Evolutionary conservation across 2,797 vertebrate genomes (phyloP).

Genomic region (Rhadinocentrus ornatus): DNA sequence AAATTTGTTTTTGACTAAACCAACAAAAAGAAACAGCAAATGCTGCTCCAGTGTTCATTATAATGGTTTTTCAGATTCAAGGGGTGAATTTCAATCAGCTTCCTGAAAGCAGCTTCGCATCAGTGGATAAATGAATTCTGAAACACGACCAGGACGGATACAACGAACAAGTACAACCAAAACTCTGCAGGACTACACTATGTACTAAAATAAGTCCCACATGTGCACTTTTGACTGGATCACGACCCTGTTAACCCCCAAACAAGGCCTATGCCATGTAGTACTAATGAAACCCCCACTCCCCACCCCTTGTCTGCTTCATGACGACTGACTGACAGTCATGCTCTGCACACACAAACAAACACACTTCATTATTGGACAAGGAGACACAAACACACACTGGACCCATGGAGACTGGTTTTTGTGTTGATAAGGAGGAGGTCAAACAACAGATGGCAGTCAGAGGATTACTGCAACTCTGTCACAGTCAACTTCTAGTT

Average conservation of each 20-base stretch:
- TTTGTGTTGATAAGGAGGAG: slow-evolving; percentile 65
- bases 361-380: slow-evolving; percentile 54
- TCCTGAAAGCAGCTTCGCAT: slow-evolving; percentile 34
- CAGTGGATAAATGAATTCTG: slow-evolving; percentile 51
- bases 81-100: slow-evolving; percentile 49
- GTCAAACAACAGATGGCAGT: slow-evolving; percentile 78
- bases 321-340: slow-evolving; percentile 61
- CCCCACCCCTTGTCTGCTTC: slow-evolving; percentile 51
- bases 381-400: slow-evolving; percentile 49
- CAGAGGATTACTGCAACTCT: slow-evolving; percentile 63
- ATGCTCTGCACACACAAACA: slow-evolving; percentile 69
- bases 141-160: slow-evolving; percentile 72
- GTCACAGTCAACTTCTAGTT: slow-evolving; percentile 62
- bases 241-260: slow-evolving; percentile 83
- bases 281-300: slow-evolving; percentile 55
- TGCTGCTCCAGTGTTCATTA: slow-evolving; percentile 11
- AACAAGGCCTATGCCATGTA: slow-evolving; percentile 69
- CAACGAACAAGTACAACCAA: slow-evolving; percentile 50
- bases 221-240: slow-evolving; percentile 81
- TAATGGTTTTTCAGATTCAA: slow-evolving; percentile 24
- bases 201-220: slow-evolving; percentile 82
- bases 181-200: slow-evolving; percentile 61
- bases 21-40: not conserved
- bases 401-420: slow-evolving; percentile 47
- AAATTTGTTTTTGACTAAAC: not conserved